Conservation (phyloP, 2,888 invertebrate genomes). For the Leucania comma region DNA sequence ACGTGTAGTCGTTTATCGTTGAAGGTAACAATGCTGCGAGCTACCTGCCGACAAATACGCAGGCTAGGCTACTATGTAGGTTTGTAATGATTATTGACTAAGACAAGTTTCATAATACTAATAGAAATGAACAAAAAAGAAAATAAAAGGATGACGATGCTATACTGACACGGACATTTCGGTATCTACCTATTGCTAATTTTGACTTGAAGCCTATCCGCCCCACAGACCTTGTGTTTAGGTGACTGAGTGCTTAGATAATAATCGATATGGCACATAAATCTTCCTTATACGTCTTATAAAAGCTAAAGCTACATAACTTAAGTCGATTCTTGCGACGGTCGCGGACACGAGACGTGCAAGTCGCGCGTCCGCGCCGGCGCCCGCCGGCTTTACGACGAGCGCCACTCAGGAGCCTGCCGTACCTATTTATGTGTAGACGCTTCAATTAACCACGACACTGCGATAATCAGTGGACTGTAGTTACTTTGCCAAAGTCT, state of each 20-base stretch:
- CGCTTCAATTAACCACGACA: slow-evolving; percentile 19
- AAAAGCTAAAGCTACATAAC: neutral
- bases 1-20: neutral
- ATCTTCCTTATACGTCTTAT: neutral
- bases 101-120: neutral
- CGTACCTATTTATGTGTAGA: slow-evolving; percentile 27
- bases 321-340: no score
- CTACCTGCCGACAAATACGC: neutral
- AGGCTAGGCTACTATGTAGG: neutral
- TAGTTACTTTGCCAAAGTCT: neutral
- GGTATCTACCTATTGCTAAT: no score
- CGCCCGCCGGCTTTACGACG: neutral
- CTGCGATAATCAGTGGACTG: neutral
- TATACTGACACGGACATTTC: neutral
- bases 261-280: no score
- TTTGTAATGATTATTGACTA: neutral
- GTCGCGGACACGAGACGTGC: slow-evolving; percentile 16
- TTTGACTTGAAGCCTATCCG: neutral
- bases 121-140: neutral
- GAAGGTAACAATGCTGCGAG: neutral
- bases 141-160: neutral
- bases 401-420: slow-evolving; percentile 4
- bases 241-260: no score
- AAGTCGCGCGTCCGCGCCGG: neutral
- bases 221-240: no score